Percentiles rank a stretch among this genome's conserved stretches.
Conservation (phyloP, 2,797 vertebrate species). For the Micromesistius poutassou region DNA sequence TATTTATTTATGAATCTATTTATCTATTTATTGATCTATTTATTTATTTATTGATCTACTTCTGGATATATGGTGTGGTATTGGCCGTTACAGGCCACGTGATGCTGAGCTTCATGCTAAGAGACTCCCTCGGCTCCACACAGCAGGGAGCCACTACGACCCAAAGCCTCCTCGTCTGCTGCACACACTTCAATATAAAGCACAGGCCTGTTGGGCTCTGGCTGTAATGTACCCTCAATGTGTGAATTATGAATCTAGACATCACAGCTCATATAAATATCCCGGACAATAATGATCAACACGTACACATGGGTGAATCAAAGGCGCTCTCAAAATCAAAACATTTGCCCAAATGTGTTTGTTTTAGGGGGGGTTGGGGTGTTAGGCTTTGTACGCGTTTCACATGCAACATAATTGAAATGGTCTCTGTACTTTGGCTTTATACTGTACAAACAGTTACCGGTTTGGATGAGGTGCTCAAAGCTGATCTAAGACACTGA, state of each 20-base stretch:
- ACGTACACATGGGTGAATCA: not conserved
- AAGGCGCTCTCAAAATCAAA: not conserved
- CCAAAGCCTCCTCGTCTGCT: not conserved
- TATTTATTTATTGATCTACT: constrained; percentile 12
- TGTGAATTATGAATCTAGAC: not conserved
- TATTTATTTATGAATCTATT: not conserved
- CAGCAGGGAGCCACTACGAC: not conserved
- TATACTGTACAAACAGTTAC: not conserved
- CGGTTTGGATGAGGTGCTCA: not conserved
- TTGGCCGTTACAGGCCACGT: not conserved
- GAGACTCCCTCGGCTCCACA: not conserved
- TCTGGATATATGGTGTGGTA: constrained; percentile 2
- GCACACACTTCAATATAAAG: not conserved
- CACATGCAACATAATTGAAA: not conserved
- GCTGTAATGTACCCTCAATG: not conserved
- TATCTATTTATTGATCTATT: constrained; percentile 19
- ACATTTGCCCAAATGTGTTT: not conserved
- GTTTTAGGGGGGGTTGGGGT: not conserved
- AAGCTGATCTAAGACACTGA: not conserved
- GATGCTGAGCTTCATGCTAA: not conserved
- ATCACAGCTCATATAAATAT: not conserved
- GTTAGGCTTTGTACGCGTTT: not conserved
- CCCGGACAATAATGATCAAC: not conserved
- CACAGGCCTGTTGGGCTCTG: not conserved
- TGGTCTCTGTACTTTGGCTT: not conserved